These are phyloP conservation scores for Sminthurides bifidus DNA, from an alignment of 1,140 invertebrate species.

Conservation along the genomic window DNA sequence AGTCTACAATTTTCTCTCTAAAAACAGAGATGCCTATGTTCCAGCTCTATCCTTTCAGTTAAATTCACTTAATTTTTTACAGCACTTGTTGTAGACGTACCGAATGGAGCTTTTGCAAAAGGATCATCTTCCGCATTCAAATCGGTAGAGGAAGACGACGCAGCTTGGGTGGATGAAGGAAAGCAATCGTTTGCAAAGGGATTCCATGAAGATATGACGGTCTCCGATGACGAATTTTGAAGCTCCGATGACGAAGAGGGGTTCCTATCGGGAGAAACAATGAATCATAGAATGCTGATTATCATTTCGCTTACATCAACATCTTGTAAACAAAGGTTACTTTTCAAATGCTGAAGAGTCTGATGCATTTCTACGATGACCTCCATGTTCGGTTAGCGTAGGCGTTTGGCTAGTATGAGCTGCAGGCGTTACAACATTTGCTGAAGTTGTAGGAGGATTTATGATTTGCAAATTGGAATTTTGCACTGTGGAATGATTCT, in stretches of 20 bases:
- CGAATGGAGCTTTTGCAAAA: conserved; percentile 29
- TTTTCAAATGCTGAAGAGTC: conserved; percentile 77
- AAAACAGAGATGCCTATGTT: conserved; percentile 5
- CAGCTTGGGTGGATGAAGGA: conserved; percentile 3
- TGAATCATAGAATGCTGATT: neutral
- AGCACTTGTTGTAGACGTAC: conserved; percentile 23
- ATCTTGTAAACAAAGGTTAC: conserved; percentile 39
- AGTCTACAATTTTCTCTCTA: conserved; percentile 2
- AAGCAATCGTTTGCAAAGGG: conserved; percentile 21
- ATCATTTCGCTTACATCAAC: neutral
- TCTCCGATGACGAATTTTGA: conserved; percentile 11
- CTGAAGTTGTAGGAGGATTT: conserved; percentile 4
- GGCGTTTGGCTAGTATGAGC: conserved; percentile 29
- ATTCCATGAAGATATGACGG: conserved; percentile 19
- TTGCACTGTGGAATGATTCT: neutral
- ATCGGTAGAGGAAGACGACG: neutral
- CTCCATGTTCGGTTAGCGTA: conserved; percentile 36
- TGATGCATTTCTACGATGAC: conserved; percentile 67
- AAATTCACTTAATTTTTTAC: conserved; percentile 9
- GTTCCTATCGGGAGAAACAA: conserved; percentile 1
- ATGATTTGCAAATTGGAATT: too few species aligned
- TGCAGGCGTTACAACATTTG: neutral
- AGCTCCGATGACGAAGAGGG: conserved; percentile 4
- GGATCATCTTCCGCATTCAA: conserved; percentile 20
- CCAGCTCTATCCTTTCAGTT: too few species aligned